Conservation (phyloP, 2,113 vertebrate species). For the Ramphastos sulfuratus region DNA sequence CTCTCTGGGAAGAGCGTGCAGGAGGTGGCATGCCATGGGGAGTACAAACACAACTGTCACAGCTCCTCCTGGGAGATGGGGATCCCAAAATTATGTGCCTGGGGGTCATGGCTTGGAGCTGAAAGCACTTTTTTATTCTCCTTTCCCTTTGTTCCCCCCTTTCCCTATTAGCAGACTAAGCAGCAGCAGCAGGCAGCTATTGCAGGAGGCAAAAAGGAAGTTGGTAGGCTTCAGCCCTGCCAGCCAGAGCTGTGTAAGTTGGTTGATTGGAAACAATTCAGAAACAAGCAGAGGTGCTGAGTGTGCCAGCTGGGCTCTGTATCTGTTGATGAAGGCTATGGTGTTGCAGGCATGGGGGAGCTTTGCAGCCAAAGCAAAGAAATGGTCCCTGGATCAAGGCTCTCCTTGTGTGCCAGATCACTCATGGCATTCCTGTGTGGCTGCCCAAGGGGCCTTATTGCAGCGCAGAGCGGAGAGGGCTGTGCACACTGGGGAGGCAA, state of each 20-base stretch:
- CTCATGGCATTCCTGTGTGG: not conserved
- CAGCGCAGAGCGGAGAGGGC: not conserved
- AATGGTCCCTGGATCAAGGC: slow-evolving; percentile 7
- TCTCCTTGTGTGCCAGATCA: not conserved
- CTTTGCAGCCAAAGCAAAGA: slow-evolving; percentile 38
- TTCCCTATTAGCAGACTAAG: slow-evolving; percentile 39
- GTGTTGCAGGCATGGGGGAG: not conserved
- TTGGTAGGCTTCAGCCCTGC: not conserved
- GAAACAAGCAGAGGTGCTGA: slow-evolving; percentile 16
- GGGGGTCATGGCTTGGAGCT: slow-evolving; percentile 16
- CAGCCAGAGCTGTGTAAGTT: not conserved
- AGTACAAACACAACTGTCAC: not conserved
- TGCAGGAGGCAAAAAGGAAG: not conserved
- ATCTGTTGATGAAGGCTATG: slow-evolving; percentile 1
- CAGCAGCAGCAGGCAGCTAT: not conserved
- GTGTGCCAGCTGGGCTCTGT: slow-evolving; percentile 18
- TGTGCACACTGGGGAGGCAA: not conserved
- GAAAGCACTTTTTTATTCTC: not conserved
- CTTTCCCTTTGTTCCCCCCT: slow-evolving; percentile 3
- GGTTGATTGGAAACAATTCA: slow-evolving; percentile 25
- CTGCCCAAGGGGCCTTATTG: not conserved
- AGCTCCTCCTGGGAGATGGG: not conserved
- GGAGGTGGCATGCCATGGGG: not conserved
- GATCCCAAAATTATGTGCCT: slow-evolving; percentile 21
- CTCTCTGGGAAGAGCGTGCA: not conserved